Evolutionary conservation across 1,140 invertebrate species (phyloP), one percentile per base, ranked within the genome.

Genomic region (Elymnias hypermnestra): DNA sequence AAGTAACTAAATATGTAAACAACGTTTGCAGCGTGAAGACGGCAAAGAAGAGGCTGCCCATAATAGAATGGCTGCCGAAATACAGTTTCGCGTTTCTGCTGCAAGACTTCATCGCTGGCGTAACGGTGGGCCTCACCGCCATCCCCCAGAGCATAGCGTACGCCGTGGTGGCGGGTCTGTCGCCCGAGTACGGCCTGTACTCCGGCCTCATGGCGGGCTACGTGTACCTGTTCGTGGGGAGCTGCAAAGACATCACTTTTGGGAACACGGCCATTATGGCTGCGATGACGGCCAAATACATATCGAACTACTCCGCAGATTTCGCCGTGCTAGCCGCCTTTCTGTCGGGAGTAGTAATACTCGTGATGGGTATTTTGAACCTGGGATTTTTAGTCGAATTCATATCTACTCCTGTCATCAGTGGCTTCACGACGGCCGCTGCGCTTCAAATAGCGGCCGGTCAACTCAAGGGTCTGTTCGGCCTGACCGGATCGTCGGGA

Each of bases 341-440:
- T 53, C 65, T 96, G 1, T 90, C 91, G 31, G 96, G 96, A 14
- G 84, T 91, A 46, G 84, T 97, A 1, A 91, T 94, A 53, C 72
- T 95, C 2, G 3, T 92, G 0, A 89, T 96, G 75, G 95, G 95
- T 3, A 54, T 96, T 28, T 83, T 97, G 8, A 92, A 96, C 69
- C 86, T 97, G 63, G 96, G 96, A 50, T 96, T 97, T 71, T 71
- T 98, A 9, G 91, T 97, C 26, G 93, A 96, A 56, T 97, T 96
- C 67, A 96, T 98, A 63, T 97, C 95, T 0, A 88, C 92, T 51
- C 94, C 96, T 2, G 95, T 97, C 0, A 95, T 96, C 25, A 92
- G 91, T 51, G 95, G 95, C 1, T 98, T 98, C 56, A 97, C 95
- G 0, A 92, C 93, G 14, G 95, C 95, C 0, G 96, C 95, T 0